Conservation (phyloP, 2,888 invertebrate species). For the Ophion obscuratus region DNA sequence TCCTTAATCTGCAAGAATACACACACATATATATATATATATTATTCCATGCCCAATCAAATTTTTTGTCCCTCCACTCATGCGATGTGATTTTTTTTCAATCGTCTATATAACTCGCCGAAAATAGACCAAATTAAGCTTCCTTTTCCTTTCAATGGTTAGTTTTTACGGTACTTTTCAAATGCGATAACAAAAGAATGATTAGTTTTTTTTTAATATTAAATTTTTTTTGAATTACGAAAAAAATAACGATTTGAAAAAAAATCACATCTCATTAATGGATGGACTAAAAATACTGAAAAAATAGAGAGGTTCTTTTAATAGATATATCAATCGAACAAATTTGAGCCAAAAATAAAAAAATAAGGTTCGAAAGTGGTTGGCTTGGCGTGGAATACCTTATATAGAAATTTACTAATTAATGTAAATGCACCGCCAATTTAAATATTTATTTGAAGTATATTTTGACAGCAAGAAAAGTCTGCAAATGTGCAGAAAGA, state of each 20-base stretch:
- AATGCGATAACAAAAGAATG: slow-evolving; percentile 19
- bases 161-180: slow-evolving; percentile 29
- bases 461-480: slow-evolving; percentile 33
- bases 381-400: slow-evolving; percentile 10
- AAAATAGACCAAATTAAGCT: slow-evolving; percentile 34
- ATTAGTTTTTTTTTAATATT: slow-evolving; percentile 9
- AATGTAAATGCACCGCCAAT: slow-evolving; percentile 28
- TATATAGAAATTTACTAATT: slow-evolving; percentile 33
- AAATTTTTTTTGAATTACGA: slow-evolving; percentile 7
- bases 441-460: slow-evolving; percentile 37
- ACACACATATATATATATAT: slow-evolving; percentile 10
- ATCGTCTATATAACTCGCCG: slow-evolving; percentile 28
- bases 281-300: slow-evolving; percentile 22
- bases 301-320: slow-evolving; percentile 21
- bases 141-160: slow-evolving; percentile 25
- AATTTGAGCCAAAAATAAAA: slow-evolving; percentile 28
- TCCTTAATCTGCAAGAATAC: slow-evolving; percentile 29
- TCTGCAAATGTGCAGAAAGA: slow-evolving; percentile 40
- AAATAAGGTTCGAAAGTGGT: slow-evolving; percentile 31
- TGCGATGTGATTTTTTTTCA: slow-evolving; percentile 31
- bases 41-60: slow-evolving; percentile 17
- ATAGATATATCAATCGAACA: slow-evolving; percentile 24
- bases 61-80: slow-evolving; percentile 33
- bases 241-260: slow-evolving; percentile 27
- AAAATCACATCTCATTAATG: slow-evolving; percentile 29